phyloP scores from a whole-genome alignment of 2,113 vertebrate species.

The Platysternon megacephalum region DNA sequence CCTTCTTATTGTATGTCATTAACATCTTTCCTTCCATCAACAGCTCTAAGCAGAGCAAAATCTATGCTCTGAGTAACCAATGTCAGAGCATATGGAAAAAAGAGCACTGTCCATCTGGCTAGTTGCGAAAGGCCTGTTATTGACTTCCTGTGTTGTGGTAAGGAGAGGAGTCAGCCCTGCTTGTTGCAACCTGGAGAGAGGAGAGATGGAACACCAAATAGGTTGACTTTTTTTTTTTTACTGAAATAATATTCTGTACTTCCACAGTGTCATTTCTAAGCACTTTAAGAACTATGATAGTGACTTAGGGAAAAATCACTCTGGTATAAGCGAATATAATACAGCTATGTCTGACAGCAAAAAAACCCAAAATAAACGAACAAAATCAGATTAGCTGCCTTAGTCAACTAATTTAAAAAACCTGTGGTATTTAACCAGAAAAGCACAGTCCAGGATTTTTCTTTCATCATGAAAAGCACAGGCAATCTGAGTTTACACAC shows the following conservation, averaged over 20 bases:
- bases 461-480: background rate
- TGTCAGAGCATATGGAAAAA: background rate
- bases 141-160: rapidly evolving
- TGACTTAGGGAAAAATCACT: background rate
- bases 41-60: background rate
- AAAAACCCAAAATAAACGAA: rapidly evolving
- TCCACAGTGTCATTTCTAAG: background rate
- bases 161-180: background rate
- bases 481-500: background rate
- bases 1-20: rapidly evolving
- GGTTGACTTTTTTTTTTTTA: no score
- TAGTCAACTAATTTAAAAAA: background rate
- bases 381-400: background rate
- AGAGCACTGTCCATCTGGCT: background rate
- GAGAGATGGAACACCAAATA: background rate
- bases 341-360: background rate
- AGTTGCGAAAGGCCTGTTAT: background rate
- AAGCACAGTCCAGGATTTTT: background rate
- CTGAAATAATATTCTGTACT: background rate
- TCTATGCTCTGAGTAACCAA: background rate
- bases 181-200: background rate
- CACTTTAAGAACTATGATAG: rapidly evolving
- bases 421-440: background rate
- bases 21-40: background rate
- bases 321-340: background rate